phyloP scores from a whole-genome alignment of 2,888 invertebrate species.

The Dendrolimus houi region DNA sequence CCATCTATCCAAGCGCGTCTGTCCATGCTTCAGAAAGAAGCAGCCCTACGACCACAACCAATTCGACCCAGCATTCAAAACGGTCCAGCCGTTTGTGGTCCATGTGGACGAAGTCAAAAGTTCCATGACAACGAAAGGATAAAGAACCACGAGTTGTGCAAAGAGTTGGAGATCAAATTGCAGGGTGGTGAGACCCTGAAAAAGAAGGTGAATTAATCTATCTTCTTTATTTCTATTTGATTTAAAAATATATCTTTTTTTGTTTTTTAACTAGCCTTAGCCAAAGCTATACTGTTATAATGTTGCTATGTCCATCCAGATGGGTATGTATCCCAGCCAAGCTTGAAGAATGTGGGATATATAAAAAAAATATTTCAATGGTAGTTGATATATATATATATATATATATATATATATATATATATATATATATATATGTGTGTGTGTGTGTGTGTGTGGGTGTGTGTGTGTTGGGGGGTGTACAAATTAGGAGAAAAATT shows the following conservation, averaged over 20 bases:
- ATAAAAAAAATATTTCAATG: no score
- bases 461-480: no score
- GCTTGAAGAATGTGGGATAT: no score
- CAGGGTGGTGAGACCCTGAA: conserved; percentile 45
- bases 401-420: no score
- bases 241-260: not conserved
- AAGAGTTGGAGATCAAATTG: conserved; percentile 56
- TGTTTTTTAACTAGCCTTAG: no score
- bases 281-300: no score
- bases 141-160: conserved; percentile 48
- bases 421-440: no score
- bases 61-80: conserved; percentile 57
- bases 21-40: conserved; percentile 73
- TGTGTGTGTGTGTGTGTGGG: no score
- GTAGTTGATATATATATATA: no score
- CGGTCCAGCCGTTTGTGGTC: conserved; percentile 45
- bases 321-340: no score
- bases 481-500: no score
- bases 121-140: conserved; percentile 32
- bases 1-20: conserved; percentile 70
- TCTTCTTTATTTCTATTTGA: not conserved
- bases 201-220: conserved; percentile 36
- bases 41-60: conserved; percentile 70
- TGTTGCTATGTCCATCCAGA: no score
- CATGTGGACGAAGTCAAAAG: conserved; percentile 55